phyloP scores from a whole-genome alignment of 2,797 vertebrate species.

The Bovichtus variegatus region DNA sequence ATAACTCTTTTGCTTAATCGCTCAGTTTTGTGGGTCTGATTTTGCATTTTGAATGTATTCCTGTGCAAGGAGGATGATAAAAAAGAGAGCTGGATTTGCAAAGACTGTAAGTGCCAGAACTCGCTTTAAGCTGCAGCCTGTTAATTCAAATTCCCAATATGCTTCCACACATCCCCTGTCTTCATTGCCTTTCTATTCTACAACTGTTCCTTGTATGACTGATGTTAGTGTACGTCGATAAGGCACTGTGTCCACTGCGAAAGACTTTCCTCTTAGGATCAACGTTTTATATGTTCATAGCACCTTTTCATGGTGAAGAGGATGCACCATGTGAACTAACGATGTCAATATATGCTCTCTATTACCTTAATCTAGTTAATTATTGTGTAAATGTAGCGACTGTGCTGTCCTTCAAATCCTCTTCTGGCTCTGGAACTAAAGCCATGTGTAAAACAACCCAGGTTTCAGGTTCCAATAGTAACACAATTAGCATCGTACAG shows the following conservation, averaged over 20 bases:
- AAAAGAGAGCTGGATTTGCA: not conserved
- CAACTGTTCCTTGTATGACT: not conserved
- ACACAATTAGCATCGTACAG: not conserved
- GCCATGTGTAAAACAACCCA: not conserved
- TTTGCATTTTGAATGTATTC: not conserved
- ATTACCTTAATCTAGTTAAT: not conserved
- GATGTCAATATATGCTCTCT: not conserved
- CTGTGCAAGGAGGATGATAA: not conserved
- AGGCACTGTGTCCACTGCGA: not conserved
- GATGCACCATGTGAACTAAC: not conserved
- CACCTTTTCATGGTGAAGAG: not conserved
- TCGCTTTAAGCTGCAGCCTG: not conserved
- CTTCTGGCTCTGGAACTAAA: not conserved
- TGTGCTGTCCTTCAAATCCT: not conserved
- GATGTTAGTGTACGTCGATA: too few species aligned
- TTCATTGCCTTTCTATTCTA: not conserved
- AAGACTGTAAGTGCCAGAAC: not conserved
- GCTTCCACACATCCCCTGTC: not conserved
- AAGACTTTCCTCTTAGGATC: not conserved
- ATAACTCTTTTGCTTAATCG: not conserved
- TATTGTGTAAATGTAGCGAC: not conserved
- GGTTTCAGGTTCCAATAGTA: not conserved
- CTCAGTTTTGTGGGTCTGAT: not conserved
- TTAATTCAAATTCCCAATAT: not conserved
- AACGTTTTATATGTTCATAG: not conserved